Conservation (phyloP, 1,140 invertebrate genomes). For the Zaprionus ghesquierei region DNA sequence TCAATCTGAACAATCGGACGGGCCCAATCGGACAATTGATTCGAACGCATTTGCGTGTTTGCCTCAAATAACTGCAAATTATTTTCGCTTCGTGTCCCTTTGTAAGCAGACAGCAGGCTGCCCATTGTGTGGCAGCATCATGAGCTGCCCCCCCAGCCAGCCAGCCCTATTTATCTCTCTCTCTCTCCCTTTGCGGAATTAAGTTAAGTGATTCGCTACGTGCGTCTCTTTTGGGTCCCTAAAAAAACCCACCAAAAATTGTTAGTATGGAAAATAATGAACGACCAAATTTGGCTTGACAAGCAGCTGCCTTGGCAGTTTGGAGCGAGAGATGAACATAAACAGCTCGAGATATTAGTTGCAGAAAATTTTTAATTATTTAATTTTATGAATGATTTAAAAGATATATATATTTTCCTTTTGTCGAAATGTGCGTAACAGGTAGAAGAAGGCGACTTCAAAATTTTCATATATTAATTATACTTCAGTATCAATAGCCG, state of each 20-base stretch:
- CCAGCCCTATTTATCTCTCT: neutral
- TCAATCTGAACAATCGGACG: conserved; percentile 69
- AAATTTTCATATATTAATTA: too few species aligned
- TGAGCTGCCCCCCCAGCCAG: neutral
- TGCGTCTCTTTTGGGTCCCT: conserved; percentile 64
- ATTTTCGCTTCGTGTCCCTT: conserved; percentile 46
- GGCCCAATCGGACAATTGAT: conserved; percentile 78
- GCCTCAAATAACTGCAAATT: conserved; percentile 74
- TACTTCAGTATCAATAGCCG: too few species aligned
- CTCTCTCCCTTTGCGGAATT: conserved; percentile 32
- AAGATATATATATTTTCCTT: too few species aligned
- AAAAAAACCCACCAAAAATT: conserved; percentile 35
- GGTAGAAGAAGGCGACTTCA: too few species aligned
- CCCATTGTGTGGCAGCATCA: conserved; percentile 56
- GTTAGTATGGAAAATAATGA: conserved; percentile 8
- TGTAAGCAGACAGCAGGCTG: conserved; percentile 4
- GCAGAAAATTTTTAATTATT: too few species aligned
- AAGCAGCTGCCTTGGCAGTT: neutral
- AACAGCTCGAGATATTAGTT: too few species aligned
- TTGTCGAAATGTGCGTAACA: too few species aligned
- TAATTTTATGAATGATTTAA: too few species aligned
- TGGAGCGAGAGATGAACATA: neutral
- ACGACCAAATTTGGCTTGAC: conserved; percentile 10
- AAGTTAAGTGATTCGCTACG: conserved; percentile 82
- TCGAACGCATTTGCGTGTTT: conserved; percentile 82